These are phyloP conservation scores for Acipenser ruthenus DNA, from an alignment of 2,797 vertebrate genomes.

Conservation along the genomic window DNA sequence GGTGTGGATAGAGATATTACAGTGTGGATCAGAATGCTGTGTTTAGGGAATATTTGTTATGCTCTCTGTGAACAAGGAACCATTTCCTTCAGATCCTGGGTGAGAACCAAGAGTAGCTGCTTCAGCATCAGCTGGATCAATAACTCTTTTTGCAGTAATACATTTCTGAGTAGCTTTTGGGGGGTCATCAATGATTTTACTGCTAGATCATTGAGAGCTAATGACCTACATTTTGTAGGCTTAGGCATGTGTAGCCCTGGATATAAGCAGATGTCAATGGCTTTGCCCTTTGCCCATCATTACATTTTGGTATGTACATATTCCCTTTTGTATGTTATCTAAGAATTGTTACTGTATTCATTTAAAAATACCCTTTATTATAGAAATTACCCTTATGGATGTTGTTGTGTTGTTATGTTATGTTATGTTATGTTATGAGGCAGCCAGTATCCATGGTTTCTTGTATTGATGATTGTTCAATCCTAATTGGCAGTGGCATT, in stretches of 20 bases:
- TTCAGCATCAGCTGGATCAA: constrained; percentile 12
- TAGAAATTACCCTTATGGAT: no score
- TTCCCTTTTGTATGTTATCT: no score
- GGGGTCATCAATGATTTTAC: constrained; percentile 8
- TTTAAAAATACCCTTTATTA: no score
- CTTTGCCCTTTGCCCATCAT: background rate
- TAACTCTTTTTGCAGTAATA: constrained; percentile 9
- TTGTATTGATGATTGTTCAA: no score
- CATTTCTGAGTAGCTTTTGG: background rate
- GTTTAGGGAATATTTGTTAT: background rate
- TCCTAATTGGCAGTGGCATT: no score
- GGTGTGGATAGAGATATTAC: no score
- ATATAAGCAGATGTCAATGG: constrained; percentile 14
- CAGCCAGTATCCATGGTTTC: no score
- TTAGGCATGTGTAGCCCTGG: background rate
- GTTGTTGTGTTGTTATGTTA: no score
- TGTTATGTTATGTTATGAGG: no score
- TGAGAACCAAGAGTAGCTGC: background rate
- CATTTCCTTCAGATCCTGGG: constrained; percentile 4
- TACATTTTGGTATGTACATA: background rate
- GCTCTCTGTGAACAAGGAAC: background rate
- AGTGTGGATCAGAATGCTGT: background rate
- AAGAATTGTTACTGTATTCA: no score
- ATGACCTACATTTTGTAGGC: constrained; percentile 13
- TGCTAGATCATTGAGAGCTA: constrained; percentile 13